phyloP scores from a whole-genome alignment of 2,113 vertebrate genomes.

The Trochalopteron elliotii region DNA sequence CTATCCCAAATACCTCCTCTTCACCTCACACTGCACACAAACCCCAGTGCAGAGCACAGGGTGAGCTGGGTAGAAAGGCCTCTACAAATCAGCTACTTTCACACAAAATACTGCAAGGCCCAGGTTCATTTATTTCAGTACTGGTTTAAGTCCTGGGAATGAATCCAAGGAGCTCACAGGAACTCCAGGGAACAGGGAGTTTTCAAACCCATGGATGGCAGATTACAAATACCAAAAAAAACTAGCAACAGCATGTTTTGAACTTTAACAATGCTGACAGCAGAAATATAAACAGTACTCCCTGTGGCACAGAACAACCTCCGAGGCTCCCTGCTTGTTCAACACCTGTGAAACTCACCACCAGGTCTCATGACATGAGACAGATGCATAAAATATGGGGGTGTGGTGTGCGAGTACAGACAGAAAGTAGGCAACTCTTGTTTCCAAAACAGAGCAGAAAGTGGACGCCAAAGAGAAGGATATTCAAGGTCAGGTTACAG shows the following conservation, averaged over 20 bases:
- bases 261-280: not conserved
- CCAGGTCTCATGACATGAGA: not conserved
- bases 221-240: not conserved
- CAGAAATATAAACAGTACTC: not conserved
- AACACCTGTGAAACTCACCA: not conserved
- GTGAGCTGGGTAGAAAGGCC: not conserved
- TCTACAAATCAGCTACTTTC: not conserved
- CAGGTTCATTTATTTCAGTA: not conserved
- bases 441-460: not conserved
- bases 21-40: not conserved
- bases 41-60: not conserved
- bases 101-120: not conserved
- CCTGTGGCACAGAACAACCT: not conserved
- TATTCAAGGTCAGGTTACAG: not conserved
- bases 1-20: not conserved
- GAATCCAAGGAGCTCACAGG: not conserved
- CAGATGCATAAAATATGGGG: accelerated
- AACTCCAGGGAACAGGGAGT: not conserved
- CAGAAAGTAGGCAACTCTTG: not conserved
- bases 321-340: not conserved
- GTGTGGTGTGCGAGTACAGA: not conserved
- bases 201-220: not conserved
- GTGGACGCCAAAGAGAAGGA: not conserved
- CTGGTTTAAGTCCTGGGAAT: not conserved
- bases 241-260: not conserved